Conservation (phyloP, 1,140 invertebrate species). For the Drosophila sechellia region DNA sequence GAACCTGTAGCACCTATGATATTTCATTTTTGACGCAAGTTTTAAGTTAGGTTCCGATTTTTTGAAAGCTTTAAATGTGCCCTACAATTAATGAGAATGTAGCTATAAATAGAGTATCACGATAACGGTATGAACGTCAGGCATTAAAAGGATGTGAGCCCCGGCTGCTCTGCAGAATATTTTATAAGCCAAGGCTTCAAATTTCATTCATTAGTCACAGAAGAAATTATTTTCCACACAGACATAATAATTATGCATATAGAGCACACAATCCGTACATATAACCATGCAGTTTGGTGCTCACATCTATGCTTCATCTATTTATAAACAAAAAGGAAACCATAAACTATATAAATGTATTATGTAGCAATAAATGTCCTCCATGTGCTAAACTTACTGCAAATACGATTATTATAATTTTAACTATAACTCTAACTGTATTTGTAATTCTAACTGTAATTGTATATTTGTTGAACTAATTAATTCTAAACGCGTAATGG, state of each 20-base stretch:
- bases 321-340: conserved; percentile 48
- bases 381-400: conserved; percentile 83
- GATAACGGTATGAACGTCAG: conserved; percentile 23
- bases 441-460: conserved; percentile 52
- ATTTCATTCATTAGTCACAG: conserved; percentile 9
- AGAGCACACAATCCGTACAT: conserved; percentile 1
- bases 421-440: conserved; percentile 41
- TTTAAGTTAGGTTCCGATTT: conserved; percentile 52
- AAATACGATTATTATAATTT: conserved; percentile 52
- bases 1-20: conserved; percentile 10
- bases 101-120: conserved; percentile 12
- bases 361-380: conserved; percentile 81
- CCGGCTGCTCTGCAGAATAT: background rate
- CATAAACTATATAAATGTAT: conserved; percentile 66
- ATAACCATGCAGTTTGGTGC: conserved; percentile 10
- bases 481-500: conserved; percentile 56
- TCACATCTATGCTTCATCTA: conserved; percentile 29
- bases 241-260: conserved; percentile 11
- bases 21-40: conserved; percentile 23
- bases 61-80: conserved; percentile 84
- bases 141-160: conserved; percentile 13
- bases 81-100: conserved; percentile 45
- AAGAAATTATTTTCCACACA: conserved; percentile 8
- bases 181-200: background rate
- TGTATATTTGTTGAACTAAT: conserved; percentile 74